A percentile compares a stretch with the other conserved stretches of the same genome.
Evolutionary conservation across 2,113 vertebrate species (phyloP).

Genomic region (Phoenicopterus ruber): DNA sequence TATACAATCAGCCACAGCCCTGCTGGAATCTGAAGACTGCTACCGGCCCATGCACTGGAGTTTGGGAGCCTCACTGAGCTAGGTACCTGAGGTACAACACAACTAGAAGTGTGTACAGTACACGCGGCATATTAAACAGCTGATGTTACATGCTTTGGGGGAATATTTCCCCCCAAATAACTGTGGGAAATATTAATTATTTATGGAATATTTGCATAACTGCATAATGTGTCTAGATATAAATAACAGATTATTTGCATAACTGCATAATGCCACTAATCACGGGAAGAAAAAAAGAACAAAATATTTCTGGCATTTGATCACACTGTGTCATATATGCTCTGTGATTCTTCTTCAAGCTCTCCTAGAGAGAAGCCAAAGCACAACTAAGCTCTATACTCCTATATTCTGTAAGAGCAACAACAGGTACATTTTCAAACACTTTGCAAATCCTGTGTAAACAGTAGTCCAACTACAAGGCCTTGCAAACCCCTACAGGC

Average conservation of each 20-base stretch:
- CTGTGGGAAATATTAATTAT: constrained; percentile 80
- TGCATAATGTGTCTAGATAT: constrained; percentile 81
- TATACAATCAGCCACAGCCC: not conserved
- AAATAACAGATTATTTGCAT: constrained; percentile 84
- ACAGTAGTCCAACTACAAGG: not conserved
- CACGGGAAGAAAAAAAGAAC: constrained; percentile 71
- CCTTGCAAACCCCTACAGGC: not conserved
- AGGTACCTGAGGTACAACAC: not conserved
- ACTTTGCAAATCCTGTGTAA: not conserved
- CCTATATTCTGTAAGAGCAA: not conserved
- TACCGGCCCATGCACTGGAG: not conserved
- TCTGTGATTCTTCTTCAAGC: constrained; percentile 49
- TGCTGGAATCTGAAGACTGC: not conserved
- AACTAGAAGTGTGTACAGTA: constrained; percentile 7
- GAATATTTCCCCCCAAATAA: constrained; percentile 69
- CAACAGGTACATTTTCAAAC: not conserved
- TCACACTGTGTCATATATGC: constrained; percentile 73
- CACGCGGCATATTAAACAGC: constrained; percentile 12
- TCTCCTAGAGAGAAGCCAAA: constrained; percentile 53
- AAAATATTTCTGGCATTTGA: constrained; percentile 78
- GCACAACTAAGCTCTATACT: not conserved
- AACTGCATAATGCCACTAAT: constrained; percentile 82
- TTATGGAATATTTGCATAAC: constrained; percentile 82
- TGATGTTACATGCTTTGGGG: constrained; percentile 56
- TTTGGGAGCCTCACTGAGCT: not conserved